Base-by-base conservation (phyloP, 2,888 invertebrate species). In the Lycaena phlaeas region DNA sequence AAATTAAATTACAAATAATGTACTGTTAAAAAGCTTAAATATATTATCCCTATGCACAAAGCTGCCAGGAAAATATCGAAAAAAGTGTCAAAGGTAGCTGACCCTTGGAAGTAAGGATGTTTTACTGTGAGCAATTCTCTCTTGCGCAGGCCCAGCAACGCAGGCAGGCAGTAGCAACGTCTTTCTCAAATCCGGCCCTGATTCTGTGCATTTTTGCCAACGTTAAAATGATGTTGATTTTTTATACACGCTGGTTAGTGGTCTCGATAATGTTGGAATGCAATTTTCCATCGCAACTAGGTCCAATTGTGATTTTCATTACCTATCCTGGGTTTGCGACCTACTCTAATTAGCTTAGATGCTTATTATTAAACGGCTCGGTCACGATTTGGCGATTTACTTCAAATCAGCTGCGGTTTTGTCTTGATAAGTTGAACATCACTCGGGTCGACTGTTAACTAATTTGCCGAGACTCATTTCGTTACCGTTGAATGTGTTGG, bases 341-440 rank as follows among this genome's bases (percentile, higher is more conserved):
- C 78, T 74, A 77, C 68, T 81, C 75, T 82, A 82, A 84, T 84
- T 84, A 81, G 68, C 73, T 68, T 65, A 67, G 75, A 78, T 78
- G 70, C 71, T 82, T 79, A 78, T 81, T 71, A 82, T 81, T 76
- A 78, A 81, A 81, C 69, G 68, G 68, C 64, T 59, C 57, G 61
- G 74, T 81, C 82, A 84, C 81, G 82, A 81, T 60, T 71, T 56
- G 56, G 64, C 79, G 72, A 79, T 82, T 82, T 82, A 75, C 70
- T 66, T 73, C 68, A 64, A 77, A 74, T 67, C 64, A 64, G 64
- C 66, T 63, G 69, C 61, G 71, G 66, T 75, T 72, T 31, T 77
- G 71, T 72, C 69, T 68, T 60, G 69, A 64, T 65, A 63, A 65
- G 57, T 61, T 62, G 64, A 58, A 53, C 70, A 73, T 76, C 67